Conservation (phyloP, 2,113 vertebrate species). For the Condylura cristata region DNA sequence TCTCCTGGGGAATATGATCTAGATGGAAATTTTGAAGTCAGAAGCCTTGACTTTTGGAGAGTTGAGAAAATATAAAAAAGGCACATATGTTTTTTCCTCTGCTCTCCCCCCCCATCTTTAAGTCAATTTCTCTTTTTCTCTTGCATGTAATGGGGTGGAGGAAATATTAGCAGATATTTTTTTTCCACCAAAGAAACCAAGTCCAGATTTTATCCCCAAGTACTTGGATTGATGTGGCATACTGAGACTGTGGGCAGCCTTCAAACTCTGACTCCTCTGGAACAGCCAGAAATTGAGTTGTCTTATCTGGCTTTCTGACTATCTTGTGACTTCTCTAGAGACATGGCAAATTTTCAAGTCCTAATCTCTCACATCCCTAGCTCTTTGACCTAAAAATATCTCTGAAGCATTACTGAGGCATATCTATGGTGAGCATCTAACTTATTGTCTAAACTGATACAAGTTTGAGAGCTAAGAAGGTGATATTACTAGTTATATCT, state of each 20-base stretch:
- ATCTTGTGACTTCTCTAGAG: conserved; percentile 13
- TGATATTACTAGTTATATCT: background rate
- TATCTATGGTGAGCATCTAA: background rate
- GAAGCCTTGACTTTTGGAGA: conserved; percentile 10
- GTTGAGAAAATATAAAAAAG: conserved; percentile 15
- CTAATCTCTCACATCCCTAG: background rate
- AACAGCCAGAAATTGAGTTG: background rate
- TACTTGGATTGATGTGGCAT: background rate
- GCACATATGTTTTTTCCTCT: background rate
- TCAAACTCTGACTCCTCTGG: background rate
- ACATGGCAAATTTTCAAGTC: conserved; percentile 12
- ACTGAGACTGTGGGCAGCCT: background rate
- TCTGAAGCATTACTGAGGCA: conserved; percentile 4
- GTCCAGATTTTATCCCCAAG: background rate
- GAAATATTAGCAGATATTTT: background rate
- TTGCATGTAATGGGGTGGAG: background rate
- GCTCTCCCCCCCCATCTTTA: background rate
- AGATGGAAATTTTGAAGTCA: conserved; percentile 19
- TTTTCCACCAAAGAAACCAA: conserved; percentile 21
- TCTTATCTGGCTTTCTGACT: background rate
- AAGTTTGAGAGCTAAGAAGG: background rate
- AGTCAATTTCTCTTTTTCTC: background rate
- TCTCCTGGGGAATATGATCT: conserved; percentile 18
- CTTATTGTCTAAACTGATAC: background rate
- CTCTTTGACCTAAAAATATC: conserved; percentile 49